Evolutionary conservation across 2,888 invertebrate species (phyloP).

Genomic region (Protonemura montana): DNA sequence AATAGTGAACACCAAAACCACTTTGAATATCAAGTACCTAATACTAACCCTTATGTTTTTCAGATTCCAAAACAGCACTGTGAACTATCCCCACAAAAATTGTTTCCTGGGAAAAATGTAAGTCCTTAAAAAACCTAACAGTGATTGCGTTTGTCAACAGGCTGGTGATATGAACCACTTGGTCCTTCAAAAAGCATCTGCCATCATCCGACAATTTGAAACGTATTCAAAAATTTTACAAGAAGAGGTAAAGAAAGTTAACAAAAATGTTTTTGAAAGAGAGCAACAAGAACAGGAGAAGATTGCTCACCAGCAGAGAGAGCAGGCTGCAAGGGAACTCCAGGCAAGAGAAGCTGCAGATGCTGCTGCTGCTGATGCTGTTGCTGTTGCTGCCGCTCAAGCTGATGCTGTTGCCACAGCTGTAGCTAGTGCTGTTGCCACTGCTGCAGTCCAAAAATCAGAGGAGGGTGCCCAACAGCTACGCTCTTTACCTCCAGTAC

Average conservation of each 20-base stretch:
- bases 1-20: too few species aligned
- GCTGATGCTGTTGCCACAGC: neutral
- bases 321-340: neutral
- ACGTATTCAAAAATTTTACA: constrained; percentile 53
- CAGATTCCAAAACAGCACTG: too few species aligned
- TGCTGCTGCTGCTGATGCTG: neutral
- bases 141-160: too few species aligned
- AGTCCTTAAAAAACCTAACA: too few species aligned
- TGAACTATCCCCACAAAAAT: too few species aligned
- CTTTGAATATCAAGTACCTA: too few species aligned
- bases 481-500: neutral
- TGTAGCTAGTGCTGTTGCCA: neutral
- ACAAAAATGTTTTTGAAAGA: constrained; percentile 19
- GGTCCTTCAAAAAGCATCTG: constrained; percentile 55
- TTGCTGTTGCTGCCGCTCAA: neutral
- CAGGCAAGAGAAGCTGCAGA: constrained; percentile 21
- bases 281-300: constrained; percentile 12
- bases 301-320: constrained; percentile 18
- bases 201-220: constrained; percentile 53
- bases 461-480: constrained; percentile 41
- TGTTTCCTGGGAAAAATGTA: too few species aligned
- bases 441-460: constrained; percentile 5
- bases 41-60: too few species aligned
- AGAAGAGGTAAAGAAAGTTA: constrained; percentile 51
- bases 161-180: constrained; percentile 53